Base-by-base conservation (phyloP, 1,140 invertebrate species). In the Thalassaphorura encarpata region DNA sequence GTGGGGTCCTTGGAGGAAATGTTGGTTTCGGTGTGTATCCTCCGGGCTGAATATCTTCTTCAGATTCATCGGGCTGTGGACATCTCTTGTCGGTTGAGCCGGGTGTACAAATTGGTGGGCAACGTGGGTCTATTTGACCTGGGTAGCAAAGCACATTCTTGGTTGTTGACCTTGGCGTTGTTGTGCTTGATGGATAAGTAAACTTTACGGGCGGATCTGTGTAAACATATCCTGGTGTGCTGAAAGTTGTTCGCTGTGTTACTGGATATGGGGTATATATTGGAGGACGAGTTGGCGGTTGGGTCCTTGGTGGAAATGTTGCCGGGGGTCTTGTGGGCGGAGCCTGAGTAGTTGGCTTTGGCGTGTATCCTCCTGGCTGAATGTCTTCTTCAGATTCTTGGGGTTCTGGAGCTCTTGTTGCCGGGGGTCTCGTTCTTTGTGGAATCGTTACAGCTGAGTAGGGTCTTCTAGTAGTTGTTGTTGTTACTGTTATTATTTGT, bases 261-360 rank as follows among this genome's bases (percentile, higher is more conserved):
- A 8, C 43, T 50, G 46, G 53, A 24, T 39, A 26, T 43, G 27
- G 52, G 52, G 5, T 52, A 28, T 21, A 41, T 13, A 31, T 39
- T 42, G 28, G 49, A 40, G 47, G 39, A 23, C 49, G 54, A 23
- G 43, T 50, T 21, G 57, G 40, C 24, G 43, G 21, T 19, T 21
- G 8, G 46, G 46, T 76, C 66, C 56, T 77, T 13, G 8, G 76
- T 2, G 77, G 77, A 56, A 75, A 79, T 61, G 77, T 79, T 29
- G 57, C 54, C 13, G 15, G 13, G 6, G 45, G 21, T 11, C 18
- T 15, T 11, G 21, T 47, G 15, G 15, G 6, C 24, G 15, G 11
- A 6, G 28, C 21, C 19, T 19, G 0, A 23, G 29, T 28, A 41
- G 50, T 26, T 18, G 45, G 28, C 3, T 16, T 16, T 33, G 24